Conservation (phyloP, 2,888 invertebrate species). For the Nymphalis urticae region DNA sequence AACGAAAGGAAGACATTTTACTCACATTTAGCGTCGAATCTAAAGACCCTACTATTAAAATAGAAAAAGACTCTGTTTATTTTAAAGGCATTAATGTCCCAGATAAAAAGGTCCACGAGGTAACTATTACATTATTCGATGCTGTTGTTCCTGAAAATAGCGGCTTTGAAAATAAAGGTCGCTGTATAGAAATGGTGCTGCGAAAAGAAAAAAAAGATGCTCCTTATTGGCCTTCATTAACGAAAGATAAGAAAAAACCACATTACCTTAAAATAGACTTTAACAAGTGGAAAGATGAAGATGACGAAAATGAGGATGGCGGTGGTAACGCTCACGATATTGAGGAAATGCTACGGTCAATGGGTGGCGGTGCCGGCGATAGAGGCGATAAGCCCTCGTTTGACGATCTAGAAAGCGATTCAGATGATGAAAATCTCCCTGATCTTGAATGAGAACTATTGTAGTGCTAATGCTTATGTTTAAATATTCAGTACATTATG, state of each 20-base stretch:
- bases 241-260: slow-evolving; percentile 93
- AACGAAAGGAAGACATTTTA: slow-evolving; percentile 90
- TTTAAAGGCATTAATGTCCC: slow-evolving; percentile 93
- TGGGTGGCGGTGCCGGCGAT: slow-evolving; percentile 81
- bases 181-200: slow-evolving; percentile 88
- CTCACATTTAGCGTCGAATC: slow-evolving; percentile 96
- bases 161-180: slow-evolving; percentile 85
- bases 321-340: slow-evolving; percentile 76
- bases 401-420: slow-evolving; percentile 89
- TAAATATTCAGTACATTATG: slow-evolving; percentile 70
- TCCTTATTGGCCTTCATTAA: slow-evolving; percentile 93
- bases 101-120: slow-evolving; percentile 92
- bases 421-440: slow-evolving; percentile 90
- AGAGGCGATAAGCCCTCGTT: slow-evolving; percentile 85
- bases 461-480: slow-evolving; percentile 55
- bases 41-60: slow-evolving; percentile 91
- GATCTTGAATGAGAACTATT: slow-evolving; percentile 83
- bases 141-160: slow-evolving; percentile 91
- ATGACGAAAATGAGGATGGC: slow-evolving; percentile 93
- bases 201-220: slow-evolving; percentile 86
- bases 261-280: slow-evolving; percentile 99
- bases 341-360: slow-evolving; percentile 87
- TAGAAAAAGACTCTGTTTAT: slow-evolving; percentile 86
- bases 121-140: slow-evolving; percentile 91
- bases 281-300: slow-evolving; percentile 98